These are phyloP conservation scores for Andinoacara biseriatus DNA, from an alignment of 2,113 vertebrate genomes.

Conservation along the genomic window DNA sequence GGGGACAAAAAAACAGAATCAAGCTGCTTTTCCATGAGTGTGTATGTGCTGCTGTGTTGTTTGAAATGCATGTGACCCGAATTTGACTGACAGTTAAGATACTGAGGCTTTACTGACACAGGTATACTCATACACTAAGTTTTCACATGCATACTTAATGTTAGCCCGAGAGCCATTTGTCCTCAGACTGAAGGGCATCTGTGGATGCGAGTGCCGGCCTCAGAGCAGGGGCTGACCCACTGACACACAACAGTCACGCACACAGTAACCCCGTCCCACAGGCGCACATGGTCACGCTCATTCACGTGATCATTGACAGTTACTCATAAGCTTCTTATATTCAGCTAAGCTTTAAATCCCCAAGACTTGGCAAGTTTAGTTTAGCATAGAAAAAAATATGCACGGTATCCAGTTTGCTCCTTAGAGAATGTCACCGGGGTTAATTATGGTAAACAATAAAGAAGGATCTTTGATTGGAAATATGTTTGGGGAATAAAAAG, in stretches of 20 bases:
- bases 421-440: not conserved
- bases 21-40: slow-evolving; percentile 5
- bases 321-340: slow-evolving; percentile 10
- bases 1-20: not conserved
- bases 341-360: not conserved
- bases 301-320: slow-evolving; percentile 28
- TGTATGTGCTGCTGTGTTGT: not conserved
- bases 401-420: not conserved
- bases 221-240: slow-evolving; percentile 34
- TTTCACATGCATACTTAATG: slow-evolving; percentile 13
- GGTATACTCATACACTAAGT: not conserved
- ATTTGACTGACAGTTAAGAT: slow-evolving; percentile 7
- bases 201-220: not conserved
- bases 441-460: not conserved
- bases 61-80: not conserved
- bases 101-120: not conserved
- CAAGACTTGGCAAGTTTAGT: not conserved
- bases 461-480: no score
- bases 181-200: not conserved
- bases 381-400: not conserved
- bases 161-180: slow-evolving; percentile 4
- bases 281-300: not conserved
- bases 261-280: not conserved
- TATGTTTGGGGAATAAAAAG: no score
- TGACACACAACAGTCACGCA: slow-evolving; percentile 23